phyloP scores from a whole-genome alignment of 2,113 vertebrate species.

The Gymnarchus niloticus region DNA sequence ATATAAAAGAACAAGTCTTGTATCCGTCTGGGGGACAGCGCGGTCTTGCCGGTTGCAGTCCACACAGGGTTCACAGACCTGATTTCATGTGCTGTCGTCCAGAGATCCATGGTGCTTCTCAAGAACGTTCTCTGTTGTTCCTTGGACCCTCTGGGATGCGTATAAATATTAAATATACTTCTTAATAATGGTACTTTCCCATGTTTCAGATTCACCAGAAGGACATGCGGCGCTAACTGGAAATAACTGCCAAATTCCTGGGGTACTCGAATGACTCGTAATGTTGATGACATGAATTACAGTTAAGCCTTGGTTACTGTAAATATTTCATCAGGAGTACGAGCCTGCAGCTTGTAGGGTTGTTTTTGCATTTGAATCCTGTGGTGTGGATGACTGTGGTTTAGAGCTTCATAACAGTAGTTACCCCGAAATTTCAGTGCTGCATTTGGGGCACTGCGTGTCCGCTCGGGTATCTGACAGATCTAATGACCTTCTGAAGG shows the following conservation, averaged over 20 bases:
- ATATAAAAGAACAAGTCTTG: no score
- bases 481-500: background rate
- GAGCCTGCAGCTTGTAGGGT: background rate
- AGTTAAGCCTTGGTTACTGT: background rate
- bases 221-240: background rate
- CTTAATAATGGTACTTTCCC: background rate
- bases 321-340: slow-evolving; percentile 5
- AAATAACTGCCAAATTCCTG: background rate
- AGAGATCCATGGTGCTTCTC: background rate
- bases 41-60: no score
- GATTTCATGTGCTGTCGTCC: no score
- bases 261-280: background rate
- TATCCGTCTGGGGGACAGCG: no score
- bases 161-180: background rate
- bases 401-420: background rate
- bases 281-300: background rate
- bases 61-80: no score
- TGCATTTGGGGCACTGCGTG: background rate
- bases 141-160: background rate
- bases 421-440: background rate
- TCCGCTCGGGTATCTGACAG: background rate
- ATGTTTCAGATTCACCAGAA: no score
- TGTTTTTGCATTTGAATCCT: background rate
- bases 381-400: background rate
- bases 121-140: background rate